Conservation (phyloP, 2,797 vertebrate genomes). For the Enteromius argenteus region DNA sequence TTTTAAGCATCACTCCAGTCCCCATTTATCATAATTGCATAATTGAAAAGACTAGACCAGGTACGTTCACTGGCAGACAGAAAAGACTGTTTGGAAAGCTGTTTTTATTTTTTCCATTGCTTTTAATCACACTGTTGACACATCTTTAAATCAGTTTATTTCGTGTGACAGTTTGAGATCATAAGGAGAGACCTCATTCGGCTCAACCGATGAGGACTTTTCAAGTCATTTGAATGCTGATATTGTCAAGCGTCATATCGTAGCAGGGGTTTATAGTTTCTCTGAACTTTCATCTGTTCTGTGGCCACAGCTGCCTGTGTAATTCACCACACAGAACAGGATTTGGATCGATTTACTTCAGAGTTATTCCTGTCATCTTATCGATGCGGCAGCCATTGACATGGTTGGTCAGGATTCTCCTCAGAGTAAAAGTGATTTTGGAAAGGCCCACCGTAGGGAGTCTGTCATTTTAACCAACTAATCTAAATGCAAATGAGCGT, state of each 20-base stretch:
- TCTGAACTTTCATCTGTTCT: constrained; percentile 33
- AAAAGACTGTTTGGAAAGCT: not conserved
- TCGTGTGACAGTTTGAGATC: not conserved
- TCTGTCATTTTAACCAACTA: constrained; percentile 57
- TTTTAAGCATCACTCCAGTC: not conserved
- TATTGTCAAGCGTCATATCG: not conserved
- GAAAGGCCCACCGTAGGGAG: constrained; percentile 40
- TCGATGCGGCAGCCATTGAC: constrained; percentile 40
- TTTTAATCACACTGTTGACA: not conserved
- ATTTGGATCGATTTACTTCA: constrained; percentile 58
- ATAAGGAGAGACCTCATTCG: not conserved
- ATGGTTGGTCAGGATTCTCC: constrained; percentile 42
- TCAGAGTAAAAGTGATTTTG: constrained; percentile 50
- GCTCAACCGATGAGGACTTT: constrained; percentile 7
- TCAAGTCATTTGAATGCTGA: constrained; percentile 21
- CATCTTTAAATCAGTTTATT: constrained; percentile 18
- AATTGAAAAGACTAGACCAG: not conserved
- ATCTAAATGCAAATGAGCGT: constrained; percentile 65
- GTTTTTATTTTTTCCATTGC: not conserved
- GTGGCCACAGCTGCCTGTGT: constrained; percentile 37
- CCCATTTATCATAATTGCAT: not conserved
- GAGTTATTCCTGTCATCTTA: constrained; percentile 45
- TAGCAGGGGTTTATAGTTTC: constrained; percentile 22
- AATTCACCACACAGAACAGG: constrained; percentile 38
- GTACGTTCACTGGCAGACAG: not conserved